Base-by-base conservation (phyloP, 2,888 invertebrate genomes). In the Sabatieria punctata region DNA sequence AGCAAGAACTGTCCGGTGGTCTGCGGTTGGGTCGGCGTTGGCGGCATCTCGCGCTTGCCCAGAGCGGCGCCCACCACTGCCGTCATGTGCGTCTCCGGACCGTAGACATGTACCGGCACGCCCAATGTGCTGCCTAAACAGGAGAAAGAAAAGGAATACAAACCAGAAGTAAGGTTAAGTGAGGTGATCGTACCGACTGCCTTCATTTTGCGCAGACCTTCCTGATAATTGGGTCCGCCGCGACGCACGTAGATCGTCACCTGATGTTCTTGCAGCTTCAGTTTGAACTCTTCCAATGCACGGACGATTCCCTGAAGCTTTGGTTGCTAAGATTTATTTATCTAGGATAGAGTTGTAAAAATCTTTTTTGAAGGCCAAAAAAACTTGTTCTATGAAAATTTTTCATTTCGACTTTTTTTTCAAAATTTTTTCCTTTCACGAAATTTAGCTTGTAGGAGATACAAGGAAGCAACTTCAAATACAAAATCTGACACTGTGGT, bases 51-150 rank as follows among this genome's bases (percentile, higher is more conserved):
- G 36, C 79, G 72, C 58, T 83, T 85, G 19, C 93, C 93, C 47
- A 97, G 72, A 1, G 97, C 97, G 77, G 95, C 88, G 1, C 89
- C 88, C 52, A 93, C 93, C 60, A 97, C 93, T n/a, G 91, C 79
- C 0, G 97, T 97, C 97, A 99, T 97, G 71, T 93, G 93, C 4
- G 88, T 88, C 70, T 97, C 97, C 0, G 97, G 95, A 0, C 97
- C 97, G 66, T 93, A 97, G 42, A 97, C 95, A 60, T 74, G 71
- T 57, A 95, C 75, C 0, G 93, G 91, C 57, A 97, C 83, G 40
- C 85, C 85, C 50, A 88, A 74, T 2, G 75, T 74, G 47, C 64
- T 63, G 21, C 73, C 73, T 72, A 50, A 39, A 52, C 30, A 30
- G 15, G 15, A 30, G 45, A 26, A 41, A n/a, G 41, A 8, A 48